Percentiles rank a stretch among this genome's conserved stretches.
Evolutionary conservation across 2,888 invertebrate genomes (phyloP).

Genomic region (Coelopa pilipes): DNA sequence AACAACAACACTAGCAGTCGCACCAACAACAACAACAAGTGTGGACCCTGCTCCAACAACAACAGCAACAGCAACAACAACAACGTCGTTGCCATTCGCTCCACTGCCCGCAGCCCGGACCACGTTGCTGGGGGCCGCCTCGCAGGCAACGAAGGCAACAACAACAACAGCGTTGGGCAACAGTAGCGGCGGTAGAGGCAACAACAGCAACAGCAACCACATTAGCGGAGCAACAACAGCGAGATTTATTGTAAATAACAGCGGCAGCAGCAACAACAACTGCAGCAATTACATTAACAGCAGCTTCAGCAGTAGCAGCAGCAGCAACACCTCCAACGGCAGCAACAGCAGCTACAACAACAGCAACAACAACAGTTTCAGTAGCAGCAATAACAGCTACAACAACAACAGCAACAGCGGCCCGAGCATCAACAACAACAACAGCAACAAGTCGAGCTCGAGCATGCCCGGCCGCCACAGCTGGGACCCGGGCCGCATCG

Average conservation of each 20-base stretch:
- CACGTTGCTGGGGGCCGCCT: conserved; percentile 32
- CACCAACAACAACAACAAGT: no score
- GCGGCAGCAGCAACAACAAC: conserved; percentile 28
- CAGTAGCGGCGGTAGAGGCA: conserved; percentile 25
- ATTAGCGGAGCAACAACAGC: conserved; percentile 1
- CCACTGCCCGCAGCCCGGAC: conserved; percentile 47
- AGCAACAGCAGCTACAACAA: conserved; percentile 29
- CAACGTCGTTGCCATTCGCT: conserved; percentile 39
- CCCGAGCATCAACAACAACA: conserved; percentile 25
- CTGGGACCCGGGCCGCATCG: conserved; percentile 67
- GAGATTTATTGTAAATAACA: conserved; percentile 3
- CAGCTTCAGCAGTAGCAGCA: conserved; percentile 21
- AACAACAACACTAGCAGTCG: no score
- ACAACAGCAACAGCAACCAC: conserved; percentile 33
- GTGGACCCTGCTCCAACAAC: no score
- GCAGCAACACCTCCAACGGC: conserved; percentile 24
- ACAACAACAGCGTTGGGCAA: conserved; percentile 35
- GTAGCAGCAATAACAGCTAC: conserved; percentile 32
- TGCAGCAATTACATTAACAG: conserved; percentile 15
- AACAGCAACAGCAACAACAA: conserved; percentile 28
- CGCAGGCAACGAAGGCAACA: conserved; percentile 35
- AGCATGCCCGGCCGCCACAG: conserved; percentile 64
- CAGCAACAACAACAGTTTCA: conserved; percentile 29
- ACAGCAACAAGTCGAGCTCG: neutral
- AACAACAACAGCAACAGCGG: conserved; percentile 32